Base-by-base conservation (phyloP, 2,888 invertebrate genomes). In the Macaria notata region DNA sequence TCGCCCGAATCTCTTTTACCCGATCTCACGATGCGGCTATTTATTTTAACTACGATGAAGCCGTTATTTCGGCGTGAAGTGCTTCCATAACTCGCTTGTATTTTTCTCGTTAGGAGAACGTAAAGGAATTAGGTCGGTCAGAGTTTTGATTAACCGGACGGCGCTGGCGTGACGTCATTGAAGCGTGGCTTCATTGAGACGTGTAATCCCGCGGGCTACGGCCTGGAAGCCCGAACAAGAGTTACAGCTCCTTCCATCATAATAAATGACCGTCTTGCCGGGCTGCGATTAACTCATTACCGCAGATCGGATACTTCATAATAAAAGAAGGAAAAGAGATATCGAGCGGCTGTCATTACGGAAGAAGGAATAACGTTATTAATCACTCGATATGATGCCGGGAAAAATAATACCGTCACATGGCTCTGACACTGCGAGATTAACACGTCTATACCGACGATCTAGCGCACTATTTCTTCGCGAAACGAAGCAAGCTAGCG, bases 351-450 rank as follows among this genome's bases (percentile, higher is more conserved):
- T 78, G 83, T 79, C 82, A 81, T 84, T 84, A 83, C 71, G 75
- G 75, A 71, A 79, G 73, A 83, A 79, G 78, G 78, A 86, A 85
- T 82, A 81, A 80, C 78, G 84, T 85, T 89, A 90, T 89, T 90
- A 89, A 90, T 90, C 88, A 87, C 79, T 78, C 71, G 76, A 86
- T 86, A 84, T 83, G 83, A 85, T 83, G 79, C 81, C 69, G 79
- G 72, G 84, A 83, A 86, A 86, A 89, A 88, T 88, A 88, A 86
- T 86, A 86, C 83, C 88, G 87, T 88, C 89, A 88, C 84, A 84
- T 89, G 89, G 75, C 85, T 79, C 71, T 78, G 89, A 88, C 89
- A 86, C 79, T 75, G 79, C 78, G 82, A 84, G 87, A 90, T 88
- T 89, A 89, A 88, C 86, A 86, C 89, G 81, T 82, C 83, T 76